Evolutionary conservation across 2,797 vertebrate species (phyloP), one percentile per base, ranked within the genome.

Genomic region (Sphenodon punctatus): DNA sequence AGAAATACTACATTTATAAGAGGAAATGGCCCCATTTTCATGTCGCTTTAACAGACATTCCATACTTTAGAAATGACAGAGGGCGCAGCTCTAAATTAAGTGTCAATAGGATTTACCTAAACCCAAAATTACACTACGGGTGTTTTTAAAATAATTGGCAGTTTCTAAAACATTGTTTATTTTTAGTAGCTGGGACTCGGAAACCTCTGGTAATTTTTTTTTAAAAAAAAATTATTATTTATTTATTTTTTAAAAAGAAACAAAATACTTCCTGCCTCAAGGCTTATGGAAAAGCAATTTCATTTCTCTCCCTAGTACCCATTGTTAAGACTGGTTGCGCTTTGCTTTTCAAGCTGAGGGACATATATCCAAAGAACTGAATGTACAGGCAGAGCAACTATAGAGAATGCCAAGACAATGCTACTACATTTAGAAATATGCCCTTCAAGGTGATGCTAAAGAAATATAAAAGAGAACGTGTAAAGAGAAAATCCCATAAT

Each of bases 291-390:
- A 95, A 90, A 88, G 80, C 73, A 89, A 66, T 87, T 92, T 75
- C 58, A 67, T 45, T 41, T 17, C 61, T 66, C 65, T 90, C 85
- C 67, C 86, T 88, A 91, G 91, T 79, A 70, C 23, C 63, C 83
- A 93, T 89, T 94, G 90, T 94, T 91, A 87, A 77, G 45, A 71
- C 43, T 60, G 83, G 53, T 75, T 73, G 13, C 1, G 2, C 39
- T 36, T 17, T 36, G 89, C 84, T 91, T 93, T 92, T 60, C 73
- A 83, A 94, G 89, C 91, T 93, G 89, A 93, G 89, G 88, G 77
- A 74, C 78, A 65, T 86, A 87, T n/a, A n/a, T n/a, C n/a, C n/a
- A n/a, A n/a, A n/a, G n/a, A n/a, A n/a, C n/a, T n/a, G n/a, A n/a
- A n/a, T n/a, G n/a, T n/a, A n/a, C n/a, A n/a, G n/a, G n/a, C n/a